phyloP scores from a whole-genome alignment of 2,113 vertebrate species.

The Pelvicachromis taeniatus region DNA sequence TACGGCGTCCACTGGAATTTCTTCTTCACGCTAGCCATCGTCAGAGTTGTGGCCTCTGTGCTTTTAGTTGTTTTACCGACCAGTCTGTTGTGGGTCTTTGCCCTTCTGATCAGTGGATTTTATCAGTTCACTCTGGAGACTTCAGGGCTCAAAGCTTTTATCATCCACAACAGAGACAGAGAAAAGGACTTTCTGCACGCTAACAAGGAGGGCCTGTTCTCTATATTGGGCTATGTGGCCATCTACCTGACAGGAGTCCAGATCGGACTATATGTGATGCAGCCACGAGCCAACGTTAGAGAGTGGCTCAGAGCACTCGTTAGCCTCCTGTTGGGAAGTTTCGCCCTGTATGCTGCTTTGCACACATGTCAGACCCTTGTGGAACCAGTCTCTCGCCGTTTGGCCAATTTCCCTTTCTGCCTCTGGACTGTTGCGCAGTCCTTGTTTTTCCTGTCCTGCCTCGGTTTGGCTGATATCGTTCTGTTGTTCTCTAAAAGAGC shows the following conservation, averaged over 20 bases:
- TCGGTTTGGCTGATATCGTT: slow-evolving; percentile 74
- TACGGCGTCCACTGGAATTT: slow-evolving; percentile 99
- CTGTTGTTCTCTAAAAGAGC: slow-evolving; percentile 80
- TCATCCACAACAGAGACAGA: slow-evolving; percentile 81
- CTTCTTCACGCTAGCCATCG: slow-evolving; percentile 88
- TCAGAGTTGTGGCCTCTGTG: slow-evolving; percentile 81
- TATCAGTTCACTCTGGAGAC: slow-evolving; percentile 83
- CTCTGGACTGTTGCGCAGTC: slow-evolving; percentile 84
- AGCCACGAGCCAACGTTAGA: slow-evolving; percentile 65
- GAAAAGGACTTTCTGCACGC: slow-evolving; percentile 81
- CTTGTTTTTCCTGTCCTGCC: slow-evolving; percentile 73
- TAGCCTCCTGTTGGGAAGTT: slow-evolving; percentile 56
- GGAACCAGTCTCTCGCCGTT: slow-evolving; percentile 85
- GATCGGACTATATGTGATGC: slow-evolving; percentile 80
- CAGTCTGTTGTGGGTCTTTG: slow-evolving; percentile 75
- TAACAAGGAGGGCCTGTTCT: slow-evolving; percentile 91
- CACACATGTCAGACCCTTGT: slow-evolving; percentile 60
- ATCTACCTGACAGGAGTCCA: slow-evolving; percentile 89
- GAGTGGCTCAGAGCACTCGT: slow-evolving; percentile 72
- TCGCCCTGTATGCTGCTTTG: slow-evolving; percentile 67
- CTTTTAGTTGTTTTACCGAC: slow-evolving; percentile 76
- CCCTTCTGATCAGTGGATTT: slow-evolving; percentile 66
- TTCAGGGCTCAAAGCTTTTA: slow-evolving; percentile 78
- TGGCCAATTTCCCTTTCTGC: slow-evolving; percentile 88
- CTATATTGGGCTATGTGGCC: slow-evolving; percentile 82